Evolutionary conservation across 2,888 invertebrate genomes (phyloP).

Genomic region (Polymixis flavicincta): DNA sequence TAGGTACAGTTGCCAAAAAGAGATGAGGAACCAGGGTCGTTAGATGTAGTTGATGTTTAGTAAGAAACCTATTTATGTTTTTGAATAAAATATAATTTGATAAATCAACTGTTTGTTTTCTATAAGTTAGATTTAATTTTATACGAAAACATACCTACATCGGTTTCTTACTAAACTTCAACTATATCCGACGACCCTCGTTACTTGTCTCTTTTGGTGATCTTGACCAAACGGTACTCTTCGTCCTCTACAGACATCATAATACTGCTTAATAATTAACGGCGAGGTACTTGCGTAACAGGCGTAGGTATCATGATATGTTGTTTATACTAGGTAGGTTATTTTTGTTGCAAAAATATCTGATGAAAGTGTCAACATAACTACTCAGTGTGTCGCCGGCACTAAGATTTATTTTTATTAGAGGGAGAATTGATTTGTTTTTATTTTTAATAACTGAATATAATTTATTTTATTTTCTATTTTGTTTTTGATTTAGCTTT

Average conservation of each 20-base stretch:
- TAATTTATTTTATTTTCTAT: background rate
- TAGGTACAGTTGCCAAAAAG: background rate
- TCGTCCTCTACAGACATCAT: background rate
- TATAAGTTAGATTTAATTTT: too few relatives aligned
- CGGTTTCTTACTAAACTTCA: too few relatives aligned
- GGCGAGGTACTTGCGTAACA: background rate
- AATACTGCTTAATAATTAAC: background rate
- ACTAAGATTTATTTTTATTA: background rate
- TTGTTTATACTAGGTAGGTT: background rate
- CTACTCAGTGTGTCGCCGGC: background rate
- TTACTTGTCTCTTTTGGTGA: too few relatives aligned
- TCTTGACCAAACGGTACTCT: background rate
- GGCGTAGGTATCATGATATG: background rate
- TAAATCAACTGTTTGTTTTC: too few relatives aligned
- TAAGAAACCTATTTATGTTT: too few relatives aligned
- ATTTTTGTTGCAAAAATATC: background rate
- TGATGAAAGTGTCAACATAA: background rate
- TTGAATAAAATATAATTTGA: too few relatives aligned
- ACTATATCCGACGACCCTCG: too few relatives aligned
- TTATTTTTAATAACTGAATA: background rate
- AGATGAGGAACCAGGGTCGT: too few relatives aligned
- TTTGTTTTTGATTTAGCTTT: background rate
- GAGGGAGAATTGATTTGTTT: background rate
- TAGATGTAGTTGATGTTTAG: too few relatives aligned
- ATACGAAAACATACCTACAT: too few relatives aligned